Base-by-base conservation (phyloP, 2,797 vertebrate genomes). In the Gouania willdenowi region DNA sequence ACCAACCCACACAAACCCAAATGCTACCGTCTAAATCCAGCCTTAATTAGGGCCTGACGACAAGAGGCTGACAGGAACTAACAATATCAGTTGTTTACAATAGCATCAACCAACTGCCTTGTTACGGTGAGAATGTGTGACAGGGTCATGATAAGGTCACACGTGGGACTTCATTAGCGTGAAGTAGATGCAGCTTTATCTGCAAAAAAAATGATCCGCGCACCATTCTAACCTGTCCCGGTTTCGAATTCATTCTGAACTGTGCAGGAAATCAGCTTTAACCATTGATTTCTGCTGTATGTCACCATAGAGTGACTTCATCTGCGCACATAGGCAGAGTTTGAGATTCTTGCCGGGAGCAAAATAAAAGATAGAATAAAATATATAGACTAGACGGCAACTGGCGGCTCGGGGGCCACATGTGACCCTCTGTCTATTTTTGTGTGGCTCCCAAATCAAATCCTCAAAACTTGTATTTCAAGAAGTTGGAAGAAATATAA, bases 21-120 rank as follows among this genome's bases (percentile, higher is more conserved):
- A 84, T 82, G 79, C 70, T 82, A 78, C 41, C 66, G 23, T 81
- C 77, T 73, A 78, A 81, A 83, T 83, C 69, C 65, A 59, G 61
- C 67, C 54, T 71, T 82, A 78, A 83, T 82, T 73, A 81, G 72
- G 51, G 68, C 37, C 0, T 41, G 59, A 44, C 58, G 77, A 81
- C 60, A 61, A 63, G 49, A 40, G 49, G 66, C 78, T 55, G 74
- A 60, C 71, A n/a, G 51, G 59, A 62, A 72, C 71, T 67, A 68
- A 78, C 75, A 75, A 72, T 69, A 80, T 75, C 76, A 61, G 68
- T 70, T 81, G 76, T 79, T 77, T 73, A 76, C 81, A 81, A 75
- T 74, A 78, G 73, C 75, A 72, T 67, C 68, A 66, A 41, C 49
- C 19, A 66, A 41, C 49, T 19, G 37, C 48, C 79, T 77, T 71